Base-by-base conservation (phyloP, 1,140 invertebrate species). In the Hetaerina americana region DNA sequence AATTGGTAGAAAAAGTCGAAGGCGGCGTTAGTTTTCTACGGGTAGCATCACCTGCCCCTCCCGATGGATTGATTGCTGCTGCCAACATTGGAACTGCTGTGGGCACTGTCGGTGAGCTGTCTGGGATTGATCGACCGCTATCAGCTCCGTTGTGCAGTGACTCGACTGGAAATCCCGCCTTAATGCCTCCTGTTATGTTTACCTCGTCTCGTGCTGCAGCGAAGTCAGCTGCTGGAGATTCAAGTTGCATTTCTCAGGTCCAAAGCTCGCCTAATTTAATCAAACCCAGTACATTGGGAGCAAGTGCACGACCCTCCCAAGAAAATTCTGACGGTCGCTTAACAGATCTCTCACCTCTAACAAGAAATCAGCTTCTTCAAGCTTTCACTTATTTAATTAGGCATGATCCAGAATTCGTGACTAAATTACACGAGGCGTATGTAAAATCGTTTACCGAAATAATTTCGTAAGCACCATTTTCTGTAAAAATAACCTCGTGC, bases 351-450 rank as follows among this genome's bases (percentile, higher is more conserved):
- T 57, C 40, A 77, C 92, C 92, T 5, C 82, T 95, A 22, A 95
- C 92, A 24, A 89, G 88, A 79, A 91, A 92, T 78, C 94, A 96
- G 78, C 83, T 96, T 67, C 86, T 93, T 49, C 93, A 95, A 83
- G 92, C 93, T 68, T 88, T 96, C 73, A 88, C 89, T 76, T 92
- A 95, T 82, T 84, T 96, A 70, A 83, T 96, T 27, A 92, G 92
- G 81, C 92, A 91, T 81, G 93, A 96, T 81, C 83, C 89, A 10
- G 90, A 92, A 74, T 96, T 95, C 82, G 86, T 94, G 8, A 89
- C 88, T 75, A 93, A 92, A 80, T 83, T 95, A 71, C 93, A 96
- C 80, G 92, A 95, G 82, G 93, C 92, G 68, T 95, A 95, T 79
- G 87, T 94, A 0, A 92, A 93, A 81, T 92, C 90, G 15, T 91